Conservation (phyloP, 1,140 invertebrate species). For the Octopus sinensis region DNA sequence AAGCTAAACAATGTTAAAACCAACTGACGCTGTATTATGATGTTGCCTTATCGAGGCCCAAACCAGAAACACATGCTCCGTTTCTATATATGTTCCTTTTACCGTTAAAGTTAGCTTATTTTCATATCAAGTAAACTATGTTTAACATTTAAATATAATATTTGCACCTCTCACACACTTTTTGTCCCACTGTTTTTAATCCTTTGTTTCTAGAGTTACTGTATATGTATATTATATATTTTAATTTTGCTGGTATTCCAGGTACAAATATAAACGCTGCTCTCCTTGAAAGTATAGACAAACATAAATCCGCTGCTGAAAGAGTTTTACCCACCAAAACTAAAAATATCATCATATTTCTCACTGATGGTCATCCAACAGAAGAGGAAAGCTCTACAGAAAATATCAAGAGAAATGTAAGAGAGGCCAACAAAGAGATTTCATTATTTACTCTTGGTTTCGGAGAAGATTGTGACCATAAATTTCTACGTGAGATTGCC, state of each 20-base stretch:
- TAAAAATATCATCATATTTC: slow-evolving; percentile 66
- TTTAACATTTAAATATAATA: too few relatives aligned
- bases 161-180: too few relatives aligned
- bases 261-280: slow-evolving; percentile 66
- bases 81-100: too few relatives aligned
- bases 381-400: slow-evolving; percentile 62
- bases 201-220: too few relatives aligned
- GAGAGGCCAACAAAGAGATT: slow-evolving; percentile 28
- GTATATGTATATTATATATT: too few relatives aligned
- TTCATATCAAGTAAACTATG: too few relatives aligned
- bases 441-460: slow-evolving; percentile 69
- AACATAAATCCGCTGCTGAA: slow-evolving; percentile 32
- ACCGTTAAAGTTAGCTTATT: too few relatives aligned
- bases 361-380: slow-evolving; percentile 74
- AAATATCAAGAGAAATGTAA: slow-evolving; percentile 60
- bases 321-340: background rate
- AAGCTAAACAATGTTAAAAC: too few relatives aligned
- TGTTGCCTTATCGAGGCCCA: too few relatives aligned
- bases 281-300: slow-evolving; percentile 61
- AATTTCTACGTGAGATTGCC: slow-evolving; percentile 67
- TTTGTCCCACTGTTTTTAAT: too few relatives aligned
- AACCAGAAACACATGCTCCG: too few relatives aligned
- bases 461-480: slow-evolving; percentile 68
- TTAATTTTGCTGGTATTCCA: background rate
- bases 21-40: too few relatives aligned